Evolutionary conservation across 1,140 invertebrate species (phyloP).

Genomic region (Papilio polytes): DNA sequence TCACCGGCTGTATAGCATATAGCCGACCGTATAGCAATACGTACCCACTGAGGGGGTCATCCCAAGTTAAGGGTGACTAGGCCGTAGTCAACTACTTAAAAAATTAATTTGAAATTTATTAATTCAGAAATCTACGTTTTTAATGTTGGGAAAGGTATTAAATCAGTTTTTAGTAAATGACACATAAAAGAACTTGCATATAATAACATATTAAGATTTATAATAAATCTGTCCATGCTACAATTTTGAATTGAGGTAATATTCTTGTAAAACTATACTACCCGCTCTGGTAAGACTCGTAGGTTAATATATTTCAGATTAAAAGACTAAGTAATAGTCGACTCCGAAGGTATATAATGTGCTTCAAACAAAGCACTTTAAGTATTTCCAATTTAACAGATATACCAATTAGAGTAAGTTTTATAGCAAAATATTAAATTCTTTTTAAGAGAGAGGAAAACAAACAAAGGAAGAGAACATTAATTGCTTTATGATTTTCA

Average conservation of each 20-base stretch:
- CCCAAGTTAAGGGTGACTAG: too few species aligned
- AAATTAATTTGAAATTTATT: too few species aligned
- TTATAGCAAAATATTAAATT: background rate
- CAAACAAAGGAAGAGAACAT: background rate
- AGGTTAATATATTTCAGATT: background rate
- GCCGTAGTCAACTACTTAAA: too few species aligned
- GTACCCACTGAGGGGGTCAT: too few species aligned
- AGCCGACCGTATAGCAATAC: too few species aligned
- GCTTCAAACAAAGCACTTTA: background rate
- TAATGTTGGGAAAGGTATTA: background rate
- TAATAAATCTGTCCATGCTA: too few species aligned
- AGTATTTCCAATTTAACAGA: background rate
- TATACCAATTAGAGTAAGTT: background rate
- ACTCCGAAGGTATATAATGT: background rate
- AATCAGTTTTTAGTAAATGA: background rate
- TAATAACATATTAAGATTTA: background rate
- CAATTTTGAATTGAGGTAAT: too few species aligned
- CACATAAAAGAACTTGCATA: background rate
- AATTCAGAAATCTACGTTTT: background rate
- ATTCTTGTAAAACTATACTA: too few species aligned
- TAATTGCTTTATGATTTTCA: slow-evolving; percentile 1
- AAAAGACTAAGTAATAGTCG: background rate
- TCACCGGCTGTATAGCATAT: too few species aligned
- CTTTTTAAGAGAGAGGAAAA: background rate
- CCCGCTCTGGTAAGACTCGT: background rate